Evolutionary conservation across 2,113 vertebrate genomes (phyloP).

Genomic region (Seriola dumerili): DNA sequence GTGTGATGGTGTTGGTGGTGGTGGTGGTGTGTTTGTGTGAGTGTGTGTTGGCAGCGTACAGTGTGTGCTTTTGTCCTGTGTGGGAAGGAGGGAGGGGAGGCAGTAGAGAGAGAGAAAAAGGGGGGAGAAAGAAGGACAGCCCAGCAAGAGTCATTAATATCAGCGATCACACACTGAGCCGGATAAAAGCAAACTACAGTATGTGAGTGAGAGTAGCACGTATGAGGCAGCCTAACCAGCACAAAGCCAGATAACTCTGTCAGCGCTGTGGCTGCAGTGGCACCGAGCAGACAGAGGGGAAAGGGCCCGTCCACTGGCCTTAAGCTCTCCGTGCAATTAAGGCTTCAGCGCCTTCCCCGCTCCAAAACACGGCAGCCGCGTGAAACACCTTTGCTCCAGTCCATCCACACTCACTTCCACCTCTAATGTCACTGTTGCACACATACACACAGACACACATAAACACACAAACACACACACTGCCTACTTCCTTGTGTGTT

Average conservation of each 20-base stretch:
- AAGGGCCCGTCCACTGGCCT: constrained; percentile 29
- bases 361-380: not conserved
- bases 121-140: constrained; percentile 26
- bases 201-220: constrained; percentile 25
- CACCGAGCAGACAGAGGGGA: constrained; percentile 28
- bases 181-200: constrained; percentile 58
- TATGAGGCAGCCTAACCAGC: constrained; percentile 28
- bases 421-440: not conserved
- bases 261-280: constrained; percentile 27
- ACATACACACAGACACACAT: not conserved
- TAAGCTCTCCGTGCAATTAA: constrained; percentile 61
- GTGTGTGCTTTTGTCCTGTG: constrained; percentile 43
- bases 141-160: constrained; percentile 71
- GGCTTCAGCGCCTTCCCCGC: constrained; percentile 44
- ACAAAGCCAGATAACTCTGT: constrained; percentile 28
- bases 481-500: constrained; percentile 26
- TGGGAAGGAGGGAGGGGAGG: constrained; percentile 21
- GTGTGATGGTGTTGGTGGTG: not conserved
- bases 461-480: not conserved
- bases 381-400: not conserved
- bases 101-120: not conserved
- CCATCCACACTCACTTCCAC: not conserved
- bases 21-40: not conserved
- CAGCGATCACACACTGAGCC: constrained; percentile 65
- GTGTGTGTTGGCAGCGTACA: constrained; percentile 33